A percentile compares a stretch with the other conserved stretches of the same genome.
phyloP scores from a whole-genome alignment of 2,888 invertebrate species.

The Nysson spinosus region DNA sequence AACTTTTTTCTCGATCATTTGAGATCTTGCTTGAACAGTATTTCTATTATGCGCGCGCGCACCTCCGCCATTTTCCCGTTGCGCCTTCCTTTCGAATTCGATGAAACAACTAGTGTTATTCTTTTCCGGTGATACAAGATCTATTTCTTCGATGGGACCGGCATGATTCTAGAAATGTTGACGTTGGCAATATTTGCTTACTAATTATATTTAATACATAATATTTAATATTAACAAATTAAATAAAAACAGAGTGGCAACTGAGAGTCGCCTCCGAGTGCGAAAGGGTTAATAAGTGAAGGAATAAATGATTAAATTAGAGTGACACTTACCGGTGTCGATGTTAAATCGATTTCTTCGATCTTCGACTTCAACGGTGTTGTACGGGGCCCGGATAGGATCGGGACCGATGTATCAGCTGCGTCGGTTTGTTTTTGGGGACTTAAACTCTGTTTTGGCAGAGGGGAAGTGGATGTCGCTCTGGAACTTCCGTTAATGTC shows the following conservation, averaged over 20 bases:
- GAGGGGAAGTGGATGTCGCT: conserved; percentile 67
- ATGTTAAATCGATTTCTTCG: conserved; percentile 53
- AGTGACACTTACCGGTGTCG: conserved; percentile 46
- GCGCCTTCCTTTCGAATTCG: conserved; percentile 40
- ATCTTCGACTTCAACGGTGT: neutral
- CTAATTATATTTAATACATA: too few relatives aligned
- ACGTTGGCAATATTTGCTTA: too few relatives aligned
- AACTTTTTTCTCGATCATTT: neutral
- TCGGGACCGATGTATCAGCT: neutral
- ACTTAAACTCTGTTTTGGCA: conserved; percentile 4
- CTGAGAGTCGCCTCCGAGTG: too few relatives aligned
- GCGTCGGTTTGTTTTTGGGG: neutral
- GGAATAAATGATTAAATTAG: neutral
- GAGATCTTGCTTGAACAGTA: neutral
- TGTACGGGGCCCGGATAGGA: neutral
- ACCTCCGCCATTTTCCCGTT: conserved; percentile 39
- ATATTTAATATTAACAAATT: too few relatives aligned
- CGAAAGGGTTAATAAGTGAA: too few relatives aligned
- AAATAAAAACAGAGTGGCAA: too few relatives aligned
- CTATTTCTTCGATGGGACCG: conserved; percentile 16
- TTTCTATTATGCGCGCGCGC: conserved; percentile 24
- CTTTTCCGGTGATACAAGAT: conserved; percentile 60
- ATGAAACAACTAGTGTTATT: conserved; percentile 43
- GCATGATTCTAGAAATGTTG: conserved; percentile 8
- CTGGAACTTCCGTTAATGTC: conserved; percentile 59